A percentile compares a stretch with the other conserved stretches of the same genome.
Conservation (phyloP, 2,888 invertebrate genomes). For the Dichetophora obliterata region DNA sequence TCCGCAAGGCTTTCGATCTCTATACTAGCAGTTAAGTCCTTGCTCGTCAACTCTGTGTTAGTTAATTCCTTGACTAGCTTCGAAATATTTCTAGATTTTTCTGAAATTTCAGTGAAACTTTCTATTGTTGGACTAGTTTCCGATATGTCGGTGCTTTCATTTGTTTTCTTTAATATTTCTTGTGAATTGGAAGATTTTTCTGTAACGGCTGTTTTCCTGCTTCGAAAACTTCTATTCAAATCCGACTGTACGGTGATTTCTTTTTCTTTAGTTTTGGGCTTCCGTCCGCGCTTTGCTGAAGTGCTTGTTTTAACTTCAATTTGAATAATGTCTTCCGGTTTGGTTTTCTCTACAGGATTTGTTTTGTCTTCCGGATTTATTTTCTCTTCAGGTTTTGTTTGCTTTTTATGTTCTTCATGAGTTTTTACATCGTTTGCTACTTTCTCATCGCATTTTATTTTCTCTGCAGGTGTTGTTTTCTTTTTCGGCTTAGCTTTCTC, state of each 20-base stretch:
- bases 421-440: background rate
- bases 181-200: background rate
- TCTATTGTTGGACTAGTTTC: conserved; percentile 42
- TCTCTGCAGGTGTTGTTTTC: background rate
- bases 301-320: conserved; percentile 25
- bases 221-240: background rate
- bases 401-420: background rate
- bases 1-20: background rate
- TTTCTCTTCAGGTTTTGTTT: background rate
- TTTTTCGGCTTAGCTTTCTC: background rate
- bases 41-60: conserved; percentile 9
- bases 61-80: background rate
- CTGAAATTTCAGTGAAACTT: background rate
- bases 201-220: conserved; percentile 31
- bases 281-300: conserved; percentile 42
- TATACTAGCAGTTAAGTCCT: background rate
- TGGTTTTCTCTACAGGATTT: conserved; percentile 8
- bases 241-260: background rate
- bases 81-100: conserved; percentile 13
- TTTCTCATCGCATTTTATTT: background rate
- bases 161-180: background rate
- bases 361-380: conserved; percentile 1
- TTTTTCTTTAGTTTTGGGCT: conserved; percentile 37
- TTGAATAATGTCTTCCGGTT: background rate
- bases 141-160: background rate